Base-by-base conservation (phyloP, 2,113 vertebrate genomes). In the Cinclus cinclus region DNA sequence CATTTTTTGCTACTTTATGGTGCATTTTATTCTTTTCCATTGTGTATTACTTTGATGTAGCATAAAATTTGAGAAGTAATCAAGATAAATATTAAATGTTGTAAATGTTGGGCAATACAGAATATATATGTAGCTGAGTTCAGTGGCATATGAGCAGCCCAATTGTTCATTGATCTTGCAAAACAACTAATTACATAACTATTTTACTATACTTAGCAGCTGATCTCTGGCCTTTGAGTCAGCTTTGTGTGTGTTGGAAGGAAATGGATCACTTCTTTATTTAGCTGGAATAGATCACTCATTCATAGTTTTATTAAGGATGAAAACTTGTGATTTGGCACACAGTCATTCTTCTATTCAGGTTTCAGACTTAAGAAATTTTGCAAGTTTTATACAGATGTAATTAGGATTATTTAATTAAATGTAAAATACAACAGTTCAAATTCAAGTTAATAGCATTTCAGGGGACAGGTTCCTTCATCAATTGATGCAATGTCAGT, bases 131-230 rank as follows among this genome's bases (percentile, higher is more conserved):
- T 69, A 41, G 24, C 37, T 53, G 41, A 69, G 13, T 62, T 91
- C 58, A 83, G 49, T 20, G 83, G 27, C 9, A 13, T 47, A 28
- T n/a, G 41, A 60, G 28, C 15, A 27, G 16, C 55, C 18, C 33
- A 77, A 37, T n/a, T 65, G 42, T 83, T 89, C 42, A 87, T 56
- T 92, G 25, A 69, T 92, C 64, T 91, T 96, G 68, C 70, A 77
- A 92, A 91, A 83, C 39, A 65, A 63, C 41, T 62, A 73, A 80
- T 90, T 76, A 58, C 42, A 11, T 92, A 90, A 59, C 44, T 78
- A 69, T n/a, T 5, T 35, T 75, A 6, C 74, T 94, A 33, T 49
- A 78, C 18, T 58, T 56, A 79, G 46, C 21, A 65, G 41, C 53
- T 80, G 44, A 71, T 84, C 49, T 63, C 74, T 75, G 30, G 68